A percentile compares a stretch with the other conserved stretches of the same genome.
Conservation (phyloP, 2,113 vertebrate species). For the Dicerorhinus sumatrensis region DNA sequence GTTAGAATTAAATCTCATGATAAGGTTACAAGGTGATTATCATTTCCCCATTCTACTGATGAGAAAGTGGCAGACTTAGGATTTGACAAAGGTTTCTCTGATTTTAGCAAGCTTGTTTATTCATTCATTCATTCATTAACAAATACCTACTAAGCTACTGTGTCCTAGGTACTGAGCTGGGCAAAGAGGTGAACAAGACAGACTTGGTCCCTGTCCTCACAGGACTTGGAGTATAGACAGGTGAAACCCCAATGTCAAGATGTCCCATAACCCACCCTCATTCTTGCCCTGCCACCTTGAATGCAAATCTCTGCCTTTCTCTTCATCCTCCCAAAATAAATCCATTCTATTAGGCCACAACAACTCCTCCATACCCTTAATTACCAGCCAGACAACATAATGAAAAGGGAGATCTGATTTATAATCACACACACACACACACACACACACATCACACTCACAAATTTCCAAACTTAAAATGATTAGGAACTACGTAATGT, state of each 20-base stretch:
- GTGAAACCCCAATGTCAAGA: neutral
- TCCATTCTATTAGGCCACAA: neutral
- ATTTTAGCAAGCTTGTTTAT: constrained; percentile 27
- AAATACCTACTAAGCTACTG: neutral
- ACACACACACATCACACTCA: neutral
- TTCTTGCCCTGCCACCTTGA: neutral
- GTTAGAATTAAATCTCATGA: neutral
- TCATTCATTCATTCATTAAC: neutral
- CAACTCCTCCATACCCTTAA: neutral
- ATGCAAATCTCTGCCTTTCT: neutral
- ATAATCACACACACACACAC: neutral
- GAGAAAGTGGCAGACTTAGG: neutral
- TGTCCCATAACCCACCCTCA: neutral
- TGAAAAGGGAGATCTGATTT: neutral
- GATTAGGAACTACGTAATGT: neutral
- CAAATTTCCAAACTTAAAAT: constrained; percentile 4
- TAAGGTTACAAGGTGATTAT: neutral
- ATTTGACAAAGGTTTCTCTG: neutral
- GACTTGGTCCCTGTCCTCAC: neutral
- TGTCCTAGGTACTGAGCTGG: neutral
- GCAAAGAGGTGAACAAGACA: neutral
- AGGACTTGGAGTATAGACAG: neutral
- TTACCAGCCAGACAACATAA: neutral
- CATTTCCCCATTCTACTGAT: neutral
- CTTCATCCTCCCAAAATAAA: neutral